phyloP scores from a whole-genome alignment of 2,888 invertebrate genomes.

The Sphaeridia pumilis region DNA sequence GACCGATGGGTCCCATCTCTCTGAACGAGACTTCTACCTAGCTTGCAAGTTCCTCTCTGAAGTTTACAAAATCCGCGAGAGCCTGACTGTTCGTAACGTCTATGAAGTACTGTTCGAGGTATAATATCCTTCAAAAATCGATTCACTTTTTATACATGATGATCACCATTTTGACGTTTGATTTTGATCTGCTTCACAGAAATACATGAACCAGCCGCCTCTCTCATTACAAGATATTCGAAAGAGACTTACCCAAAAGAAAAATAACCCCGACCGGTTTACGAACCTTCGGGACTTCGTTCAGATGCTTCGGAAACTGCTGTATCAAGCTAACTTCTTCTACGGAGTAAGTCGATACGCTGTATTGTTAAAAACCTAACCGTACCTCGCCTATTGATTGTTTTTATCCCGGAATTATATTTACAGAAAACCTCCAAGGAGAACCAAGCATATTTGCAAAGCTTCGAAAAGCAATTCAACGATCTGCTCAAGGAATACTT shows the following conservation, averaged over 20 bases:
- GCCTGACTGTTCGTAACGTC: constrained; percentile 15
- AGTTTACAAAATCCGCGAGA: constrained; percentile 21
- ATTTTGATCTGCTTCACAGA: constrained; percentile 9
- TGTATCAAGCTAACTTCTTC: constrained; percentile 19
- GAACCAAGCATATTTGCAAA: constrained; percentile 1
- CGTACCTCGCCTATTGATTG: too few relatives aligned
- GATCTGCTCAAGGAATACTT: not conserved
- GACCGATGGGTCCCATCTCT: not conserved
- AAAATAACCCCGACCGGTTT: not conserved
- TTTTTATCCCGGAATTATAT: too few relatives aligned
- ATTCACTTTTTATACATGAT: too few relatives aligned
- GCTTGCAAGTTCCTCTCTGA: constrained; percentile 32
- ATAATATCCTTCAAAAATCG: constrained; percentile 1
- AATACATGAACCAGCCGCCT: constrained; percentile 13
- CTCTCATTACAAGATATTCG: too few relatives aligned
- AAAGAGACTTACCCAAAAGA: too few relatives aligned
- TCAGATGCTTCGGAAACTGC: constrained; percentile 17
- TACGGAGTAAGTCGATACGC: constrained; percentile 20
- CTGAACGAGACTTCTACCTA: constrained; percentile 14
- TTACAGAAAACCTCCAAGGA: constrained; percentile 10
- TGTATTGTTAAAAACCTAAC: too few relatives aligned
- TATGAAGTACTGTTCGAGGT: constrained; percentile 21
- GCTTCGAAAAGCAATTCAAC: constrained; percentile 8
- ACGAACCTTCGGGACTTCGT: constrained; percentile 12
- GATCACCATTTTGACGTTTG: too few relatives aligned